Percentiles rank a stretch among this genome's conserved stretches.
Conservation (phyloP, 2,797 vertebrate genomes). For the Corythornis leucogaster region DNA sequence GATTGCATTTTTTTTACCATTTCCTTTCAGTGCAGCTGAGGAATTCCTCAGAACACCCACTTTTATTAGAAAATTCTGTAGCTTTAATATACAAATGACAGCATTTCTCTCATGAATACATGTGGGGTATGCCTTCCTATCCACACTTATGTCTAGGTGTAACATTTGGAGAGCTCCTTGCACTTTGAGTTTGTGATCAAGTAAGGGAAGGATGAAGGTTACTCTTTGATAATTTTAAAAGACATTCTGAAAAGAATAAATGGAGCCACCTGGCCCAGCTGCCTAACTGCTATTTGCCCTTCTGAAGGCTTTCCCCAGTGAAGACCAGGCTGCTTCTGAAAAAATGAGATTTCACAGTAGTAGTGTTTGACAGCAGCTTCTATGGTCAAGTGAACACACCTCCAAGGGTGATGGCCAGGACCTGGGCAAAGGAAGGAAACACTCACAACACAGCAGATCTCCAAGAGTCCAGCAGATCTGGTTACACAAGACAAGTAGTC, state of each 20-base stretch:
- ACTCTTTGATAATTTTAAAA: background rate
- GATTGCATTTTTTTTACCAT: background rate
- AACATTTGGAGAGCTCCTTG: background rate
- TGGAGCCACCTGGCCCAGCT: background rate
- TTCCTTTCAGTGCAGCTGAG: background rate
- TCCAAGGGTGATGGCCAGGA: background rate
- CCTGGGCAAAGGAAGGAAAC: background rate
- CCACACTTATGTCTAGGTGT: too few relatives aligned
- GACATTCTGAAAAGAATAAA: background rate
- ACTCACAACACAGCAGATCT: background rate
- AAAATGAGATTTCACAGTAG: background rate
- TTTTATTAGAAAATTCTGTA: background rate
- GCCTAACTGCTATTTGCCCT: background rate
- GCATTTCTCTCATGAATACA: background rate
- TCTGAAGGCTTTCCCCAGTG: background rate
- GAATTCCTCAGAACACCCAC: background rate
- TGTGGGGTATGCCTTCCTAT: background rate
- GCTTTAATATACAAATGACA: background rate
- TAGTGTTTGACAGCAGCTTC: background rate
- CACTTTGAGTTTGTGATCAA: background rate
- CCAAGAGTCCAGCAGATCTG: background rate
- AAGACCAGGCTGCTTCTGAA: background rate
- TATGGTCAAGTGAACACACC: accelerated
- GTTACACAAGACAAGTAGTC: background rate
- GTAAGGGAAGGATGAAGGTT: background rate